Base-by-base conservation (phyloP, 1,140 invertebrate genomes). In the Calephelis virginiensis region DNA sequence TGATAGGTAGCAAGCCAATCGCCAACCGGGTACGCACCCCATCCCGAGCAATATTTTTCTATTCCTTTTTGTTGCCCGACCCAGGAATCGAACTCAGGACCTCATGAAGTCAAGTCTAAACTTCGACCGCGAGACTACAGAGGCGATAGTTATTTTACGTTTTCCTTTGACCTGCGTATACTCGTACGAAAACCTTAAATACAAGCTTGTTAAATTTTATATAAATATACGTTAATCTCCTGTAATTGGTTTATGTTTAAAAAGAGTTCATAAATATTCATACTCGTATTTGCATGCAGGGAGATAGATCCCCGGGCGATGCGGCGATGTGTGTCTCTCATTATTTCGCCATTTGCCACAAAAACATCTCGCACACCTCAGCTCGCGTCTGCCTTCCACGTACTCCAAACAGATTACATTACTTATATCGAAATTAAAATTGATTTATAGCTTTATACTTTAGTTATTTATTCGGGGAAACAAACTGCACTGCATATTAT, bases 181-280 rank as follows among this genome's bases (percentile, higher is more conserved):
- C 28, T 28, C 3, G 5, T 28, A 28, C 28, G 2, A 28, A 28
- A 28, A 28, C 28, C 28, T 43, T 43, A 43, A 43, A 43, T 43
- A 43, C 0, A 43, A 43, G 6, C 40, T 40, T 40, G 8, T 9
- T 8, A 43, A 43, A 43, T 1, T 0, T 43, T 43, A 37, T 37
- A 37, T 56, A 11, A 8, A 62, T 56, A 67, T 50, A 64, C 37
- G 38, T 47, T 38, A 43, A 53, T 72, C 47, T 70, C 67, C 69
- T 72, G 72, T 79, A 76, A 85, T 84, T 78, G 82, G 81, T 86
- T 86, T 85, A 81, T 81, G 78, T 80, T 75, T 69, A 71, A 77
- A 81, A 81, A 80, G 67, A 84, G 73, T 80, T 78, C 82, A 89
- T 90, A 87, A 90, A 90, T 90, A 90, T 90, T 90, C 88, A 90